Conservation (phyloP, 2,888 invertebrate genomes). For the Drosophila parthenogenetica region DNA sequence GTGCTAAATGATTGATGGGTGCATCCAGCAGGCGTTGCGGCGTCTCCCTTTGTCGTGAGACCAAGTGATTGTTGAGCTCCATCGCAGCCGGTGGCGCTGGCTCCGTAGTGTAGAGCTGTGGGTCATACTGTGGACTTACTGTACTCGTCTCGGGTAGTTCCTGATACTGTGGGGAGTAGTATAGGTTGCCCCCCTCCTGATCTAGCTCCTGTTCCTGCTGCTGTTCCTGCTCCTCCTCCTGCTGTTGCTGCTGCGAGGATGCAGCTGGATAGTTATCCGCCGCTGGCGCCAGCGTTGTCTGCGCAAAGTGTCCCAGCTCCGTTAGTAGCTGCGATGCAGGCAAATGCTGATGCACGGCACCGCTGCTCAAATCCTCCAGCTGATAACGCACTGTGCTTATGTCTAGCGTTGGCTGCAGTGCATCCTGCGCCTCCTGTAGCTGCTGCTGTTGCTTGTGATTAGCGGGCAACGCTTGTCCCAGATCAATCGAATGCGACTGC, state of each 20-base stretch:
- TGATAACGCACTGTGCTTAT: constrained; percentile 74
- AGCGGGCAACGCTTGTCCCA: constrained; percentile 77
- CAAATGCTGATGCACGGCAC: constrained; percentile 70
- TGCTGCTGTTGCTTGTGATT: constrained; percentile 41
- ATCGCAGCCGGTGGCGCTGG: constrained; percentile 39
- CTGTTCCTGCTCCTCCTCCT: constrained; percentile 48
- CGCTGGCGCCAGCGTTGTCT: constrained; percentile 57
- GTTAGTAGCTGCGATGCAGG: constrained; percentile 81
- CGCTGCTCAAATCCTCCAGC: constrained; percentile 71
- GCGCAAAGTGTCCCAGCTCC: constrained; percentile 65
- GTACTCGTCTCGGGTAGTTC: constrained; percentile 50
- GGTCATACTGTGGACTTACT: constrained; percentile 35
- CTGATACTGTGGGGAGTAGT: constrained; percentile 58
- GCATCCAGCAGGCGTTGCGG: constrained; percentile 86
- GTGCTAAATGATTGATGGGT: constrained; percentile 84
- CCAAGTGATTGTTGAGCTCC: constrained; percentile 66
- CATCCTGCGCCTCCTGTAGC: constrained; percentile 22
- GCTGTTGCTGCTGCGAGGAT: constrained; percentile 71
- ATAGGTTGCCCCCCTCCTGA: constrained; percentile 40
- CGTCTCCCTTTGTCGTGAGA: constrained; percentile 77
- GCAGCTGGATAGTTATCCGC: constrained; percentile 77
- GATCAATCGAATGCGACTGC: constrained; percentile 86
- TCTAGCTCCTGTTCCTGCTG: constrained; percentile 44
- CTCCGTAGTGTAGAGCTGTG: constrained; percentile 48
- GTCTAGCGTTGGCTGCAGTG: constrained; percentile 31